phyloP scores from a whole-genome alignment of 2,113 vertebrate species.

The Bos indicus region DNA sequence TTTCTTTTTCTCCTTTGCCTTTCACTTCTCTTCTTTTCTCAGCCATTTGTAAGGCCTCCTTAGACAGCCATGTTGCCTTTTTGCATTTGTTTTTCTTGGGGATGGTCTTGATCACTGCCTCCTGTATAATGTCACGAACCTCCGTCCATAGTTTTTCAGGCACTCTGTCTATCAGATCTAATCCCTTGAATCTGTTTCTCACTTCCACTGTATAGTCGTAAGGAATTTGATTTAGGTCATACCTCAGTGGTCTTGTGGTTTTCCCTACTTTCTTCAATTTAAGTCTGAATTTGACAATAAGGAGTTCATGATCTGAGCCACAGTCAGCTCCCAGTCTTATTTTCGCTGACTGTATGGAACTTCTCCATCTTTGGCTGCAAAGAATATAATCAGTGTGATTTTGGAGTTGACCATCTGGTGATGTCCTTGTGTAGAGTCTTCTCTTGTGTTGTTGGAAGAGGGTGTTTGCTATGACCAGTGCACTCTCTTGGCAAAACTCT shows the following conservation, averaged over 20 bases:
- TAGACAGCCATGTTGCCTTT: neutral
- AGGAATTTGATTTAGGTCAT: neutral
- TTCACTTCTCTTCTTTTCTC: neutral
- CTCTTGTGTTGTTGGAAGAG: neutral
- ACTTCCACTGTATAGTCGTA: neutral
- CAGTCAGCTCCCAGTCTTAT: neutral
- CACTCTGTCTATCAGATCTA: neutral
- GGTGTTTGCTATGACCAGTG: neutral
- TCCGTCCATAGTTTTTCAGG: neutral
- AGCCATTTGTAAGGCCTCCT: neutral
- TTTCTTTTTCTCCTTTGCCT: neutral
- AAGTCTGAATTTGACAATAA: neutral
- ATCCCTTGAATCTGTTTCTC: neutral
- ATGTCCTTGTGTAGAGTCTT: neutral
- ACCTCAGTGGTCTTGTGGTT: neutral
- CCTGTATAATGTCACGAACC: neutral
- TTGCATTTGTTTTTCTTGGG: neutral
- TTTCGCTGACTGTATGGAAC: neutral
- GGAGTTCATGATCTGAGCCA: neutral
- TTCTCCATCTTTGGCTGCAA: neutral
- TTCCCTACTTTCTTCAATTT: neutral
- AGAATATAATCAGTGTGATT: neutral
- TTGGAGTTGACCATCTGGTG: neutral
- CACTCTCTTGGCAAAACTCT: neutral
- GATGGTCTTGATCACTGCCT: neutral